Evolutionary conservation across 2,797 vertebrate species (phyloP), one percentile per base, ranked within the genome.

Genomic region (Galaxias olidus): DNA sequence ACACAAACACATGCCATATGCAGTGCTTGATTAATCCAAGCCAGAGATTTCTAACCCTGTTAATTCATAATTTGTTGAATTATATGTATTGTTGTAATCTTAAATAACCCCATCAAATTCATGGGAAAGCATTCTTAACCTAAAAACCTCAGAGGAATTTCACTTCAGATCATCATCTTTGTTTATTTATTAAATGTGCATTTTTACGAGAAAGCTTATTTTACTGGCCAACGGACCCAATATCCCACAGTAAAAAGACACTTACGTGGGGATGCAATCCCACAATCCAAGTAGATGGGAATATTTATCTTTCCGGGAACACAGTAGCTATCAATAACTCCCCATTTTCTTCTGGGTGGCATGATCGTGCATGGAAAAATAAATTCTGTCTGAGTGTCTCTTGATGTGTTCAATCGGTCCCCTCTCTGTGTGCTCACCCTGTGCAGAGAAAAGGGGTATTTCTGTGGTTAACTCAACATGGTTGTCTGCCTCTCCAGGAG

Each of bases 261-360:
- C 68, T 62, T 59, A 44, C 62, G 14, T 45, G 51, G 78, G 83
- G 76, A 89, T 49, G 63, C 47, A 84, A 84, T 84, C 82, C 76
- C 66, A 71, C 70, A 19, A 59, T 69, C 59, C 63, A 77, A 68
- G 56, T 77, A 79, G 75, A 69, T 89, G 88, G 87, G 84, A 91
- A 89, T 83, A 87, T 90, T 88, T 86, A 72, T 82, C 72, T 87
- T 84, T 76, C 70, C 71, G 76, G 70, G 63, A 71, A 64, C 76
- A 59, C 70, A 71, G 62, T 69, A 69, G 79, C 57, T 82, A 71
- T 79, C 75, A 74, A 66, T 84, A 74, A 59, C 71, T 76, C 74
- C 55, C 69, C 48, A n/a, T 51, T 68, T 79, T 49, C 76, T 81
- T 82, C 54, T 57, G 65, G 77, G 67, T 81, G 78, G 76, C 81